Evolutionary conservation across 2,888 invertebrate genomes (phyloP).

Genomic region (Frankliniella fusca): DNA sequence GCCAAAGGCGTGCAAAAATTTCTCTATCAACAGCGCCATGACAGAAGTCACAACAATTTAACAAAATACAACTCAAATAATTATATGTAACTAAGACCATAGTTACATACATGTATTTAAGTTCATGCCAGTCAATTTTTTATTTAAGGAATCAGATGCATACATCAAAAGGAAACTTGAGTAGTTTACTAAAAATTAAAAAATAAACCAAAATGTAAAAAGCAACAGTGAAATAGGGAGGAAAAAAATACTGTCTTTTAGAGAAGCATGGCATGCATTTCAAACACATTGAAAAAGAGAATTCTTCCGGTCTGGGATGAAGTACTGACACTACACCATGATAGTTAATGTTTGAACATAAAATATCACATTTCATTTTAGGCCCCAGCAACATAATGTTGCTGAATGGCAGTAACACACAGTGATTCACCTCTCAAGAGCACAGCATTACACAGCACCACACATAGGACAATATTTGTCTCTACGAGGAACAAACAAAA

Average conservation of each 20-base stretch:
- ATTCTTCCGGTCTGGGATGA: constrained; percentile 16
- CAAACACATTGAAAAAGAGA: constrained; percentile 5
- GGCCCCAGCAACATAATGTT: constrained; percentile 14
- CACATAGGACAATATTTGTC: constrained; percentile 16
- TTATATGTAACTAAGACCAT: not conserved
- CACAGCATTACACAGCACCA: constrained; percentile 22
- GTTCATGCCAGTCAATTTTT: not conserved
- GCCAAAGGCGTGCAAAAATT: not conserved
- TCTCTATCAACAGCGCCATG: constrained; percentile 8
- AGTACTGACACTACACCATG: constrained; percentile 16
- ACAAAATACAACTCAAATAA: not conserved
- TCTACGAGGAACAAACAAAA: constrained; percentile 20
- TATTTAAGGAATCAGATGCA: not conserved
- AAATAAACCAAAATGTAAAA: not conserved
- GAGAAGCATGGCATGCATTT: constrained; percentile 22
- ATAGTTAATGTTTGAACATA: constrained; percentile 25
- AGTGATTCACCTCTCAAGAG: constrained; percentile 24
- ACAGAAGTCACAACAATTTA: not conserved
- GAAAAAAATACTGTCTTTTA: not conserved
- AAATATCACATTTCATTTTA: constrained; percentile 27
- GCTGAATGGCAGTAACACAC: constrained; percentile 21
- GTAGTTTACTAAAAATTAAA: not conserved
- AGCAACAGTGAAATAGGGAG: not conserved
- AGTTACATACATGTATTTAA: not conserved
- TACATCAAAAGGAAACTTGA: not conserved